phyloP scores from a whole-genome alignment of 1,140 invertebrate species.

The Oryzaephilus surinamensis region DNA sequence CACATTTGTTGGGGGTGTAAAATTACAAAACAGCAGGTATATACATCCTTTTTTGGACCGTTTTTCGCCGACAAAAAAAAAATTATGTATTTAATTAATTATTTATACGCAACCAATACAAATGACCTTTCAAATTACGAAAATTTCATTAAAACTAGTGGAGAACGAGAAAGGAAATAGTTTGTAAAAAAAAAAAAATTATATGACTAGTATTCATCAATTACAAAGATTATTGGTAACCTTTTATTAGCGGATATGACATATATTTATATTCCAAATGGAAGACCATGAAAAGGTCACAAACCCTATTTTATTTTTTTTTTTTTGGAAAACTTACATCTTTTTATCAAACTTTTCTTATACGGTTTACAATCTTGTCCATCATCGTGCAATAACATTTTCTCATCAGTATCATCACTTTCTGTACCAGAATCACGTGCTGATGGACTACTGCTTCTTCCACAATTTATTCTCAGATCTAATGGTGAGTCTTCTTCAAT shows the following conservation, averaged over 20 bases:
- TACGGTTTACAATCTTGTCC: constrained; percentile 60
- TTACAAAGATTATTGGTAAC: too few relatives aligned
- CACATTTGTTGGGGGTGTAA: too few relatives aligned
- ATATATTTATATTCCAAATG: constrained; percentile 4
- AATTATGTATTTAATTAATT: too few relatives aligned
- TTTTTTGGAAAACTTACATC: constrained; percentile 56
- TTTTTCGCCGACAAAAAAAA: too few relatives aligned
- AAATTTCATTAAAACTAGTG: too few relatives aligned
- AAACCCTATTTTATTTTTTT: constrained; percentile 6
- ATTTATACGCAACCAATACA: too few relatives aligned
- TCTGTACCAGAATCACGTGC: constrained; percentile 29
- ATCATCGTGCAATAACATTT: constrained; percentile 29
- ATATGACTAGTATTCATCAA: too few relatives aligned
- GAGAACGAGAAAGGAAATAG: constrained; percentile 17
- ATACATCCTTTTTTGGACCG: too few relatives aligned
- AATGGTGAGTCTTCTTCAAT: constrained; percentile 44
- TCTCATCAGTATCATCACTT: constrained; percentile 28
- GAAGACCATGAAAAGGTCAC: constrained; percentile 16
- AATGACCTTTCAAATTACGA: too few relatives aligned
- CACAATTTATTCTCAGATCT: constrained; percentile 46
- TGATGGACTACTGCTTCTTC: constrained; percentile 30
- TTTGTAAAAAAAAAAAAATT: constrained; percentile 16
- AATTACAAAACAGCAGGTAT: too few relatives aligned
- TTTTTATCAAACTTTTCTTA: constrained; percentile 79
- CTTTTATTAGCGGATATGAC: constrained; percentile 15